These are phyloP conservation scores for Chelonus insularis DNA, from an alignment of 1,140 invertebrate species.

Conservation along the genomic window DNA sequence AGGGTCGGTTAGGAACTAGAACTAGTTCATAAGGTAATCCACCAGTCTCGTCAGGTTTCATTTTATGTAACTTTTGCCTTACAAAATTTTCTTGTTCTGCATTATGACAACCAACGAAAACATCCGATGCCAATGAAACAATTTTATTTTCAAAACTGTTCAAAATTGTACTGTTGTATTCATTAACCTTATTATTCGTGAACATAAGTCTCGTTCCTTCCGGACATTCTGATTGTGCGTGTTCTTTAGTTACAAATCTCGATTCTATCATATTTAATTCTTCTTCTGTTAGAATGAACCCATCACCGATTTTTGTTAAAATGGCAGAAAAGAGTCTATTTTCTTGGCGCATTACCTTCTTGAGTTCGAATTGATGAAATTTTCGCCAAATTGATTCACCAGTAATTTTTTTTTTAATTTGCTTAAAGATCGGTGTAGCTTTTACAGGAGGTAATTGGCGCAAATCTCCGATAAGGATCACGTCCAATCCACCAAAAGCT, in stretches of 20 bases:
- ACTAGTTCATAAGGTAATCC: constrained; percentile 44
- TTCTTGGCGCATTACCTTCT: constrained; percentile 40
- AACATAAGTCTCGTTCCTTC: constrained; percentile 33
- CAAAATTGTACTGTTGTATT: constrained; percentile 32
- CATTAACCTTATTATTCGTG: constrained; percentile 24
- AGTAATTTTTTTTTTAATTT: constrained; percentile 34
- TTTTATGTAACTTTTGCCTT: constrained; percentile 45
- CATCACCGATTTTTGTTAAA: constrained; percentile 41
- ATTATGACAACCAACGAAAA: constrained; percentile 30
- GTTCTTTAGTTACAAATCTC: constrained; percentile 26
- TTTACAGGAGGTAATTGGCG: constrained; percentile 27
- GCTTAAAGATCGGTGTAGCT: constrained; percentile 35
- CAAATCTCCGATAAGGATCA: constrained; percentile 36
- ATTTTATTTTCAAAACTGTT: constrained; percentile 35
- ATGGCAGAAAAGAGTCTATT: constrained; percentile 39
- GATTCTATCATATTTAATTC: constrained; percentile 31
- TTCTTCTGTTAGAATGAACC: constrained; percentile 19
- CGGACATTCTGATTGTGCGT: constrained; percentile 30
- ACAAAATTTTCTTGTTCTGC: constrained; percentile 32
- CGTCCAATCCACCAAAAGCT: constrained; percentile 34
- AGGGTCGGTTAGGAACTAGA: constrained; percentile 38
- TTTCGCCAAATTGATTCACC: constrained; percentile 39
- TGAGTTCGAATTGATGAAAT: constrained; percentile 40
- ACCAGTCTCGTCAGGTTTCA: constrained; percentile 40
- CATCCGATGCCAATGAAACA: constrained; percentile 35